A percentile compares a stretch with the other conserved stretches of the same genome.
These are phyloP conservation scores for Leptobrachium leishanense DNA, from an alignment of 2,113 vertebrate genomes.

Conservation along the genomic window DNA sequence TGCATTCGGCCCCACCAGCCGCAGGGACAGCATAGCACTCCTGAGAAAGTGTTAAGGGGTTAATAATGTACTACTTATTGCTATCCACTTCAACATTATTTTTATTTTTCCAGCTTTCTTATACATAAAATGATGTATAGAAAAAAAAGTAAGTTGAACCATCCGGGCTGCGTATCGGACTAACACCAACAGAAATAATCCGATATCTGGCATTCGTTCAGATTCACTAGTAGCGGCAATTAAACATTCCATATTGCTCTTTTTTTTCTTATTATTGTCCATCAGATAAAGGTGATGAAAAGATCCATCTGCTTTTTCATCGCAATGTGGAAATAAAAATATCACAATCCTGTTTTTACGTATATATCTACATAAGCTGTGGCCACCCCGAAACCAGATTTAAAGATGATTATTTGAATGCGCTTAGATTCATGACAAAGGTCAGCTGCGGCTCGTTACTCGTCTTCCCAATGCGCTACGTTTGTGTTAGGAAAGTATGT, in stretches of 20 bases:
- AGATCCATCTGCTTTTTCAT: conserved; percentile 33
- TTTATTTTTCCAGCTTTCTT: no score
- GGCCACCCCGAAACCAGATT: not conserved
- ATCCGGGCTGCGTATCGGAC: conserved; percentile 14
- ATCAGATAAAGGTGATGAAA: conserved; percentile 41
- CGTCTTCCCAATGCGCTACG: conserved; percentile 42
- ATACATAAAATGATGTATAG: no score
- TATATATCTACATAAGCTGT: not conserved
- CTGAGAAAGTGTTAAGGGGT: no score
- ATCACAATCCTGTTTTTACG: not conserved
- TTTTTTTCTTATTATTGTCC: conserved; percentile 32
- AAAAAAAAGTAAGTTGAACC: conserved; percentile 13
- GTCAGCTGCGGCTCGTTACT: not conserved
- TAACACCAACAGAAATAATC: conserved; percentile 33
- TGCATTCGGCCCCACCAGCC: no score
- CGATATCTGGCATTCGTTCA: conserved; percentile 26
- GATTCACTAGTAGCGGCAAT: conserved; percentile 35
- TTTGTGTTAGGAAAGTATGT: conserved; percentile 45
- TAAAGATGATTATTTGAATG: not conserved
- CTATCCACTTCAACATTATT: no score
- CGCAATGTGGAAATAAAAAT: not conserved
- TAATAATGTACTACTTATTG: no score
- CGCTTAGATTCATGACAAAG: not conserved
- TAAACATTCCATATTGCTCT: conserved; percentile 45
- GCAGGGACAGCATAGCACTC: no score